Evolutionary conservation across 92 coral and sea anemone genomes (phyloP).

Genomic region (Epizoanthus stellaris): DNA sequence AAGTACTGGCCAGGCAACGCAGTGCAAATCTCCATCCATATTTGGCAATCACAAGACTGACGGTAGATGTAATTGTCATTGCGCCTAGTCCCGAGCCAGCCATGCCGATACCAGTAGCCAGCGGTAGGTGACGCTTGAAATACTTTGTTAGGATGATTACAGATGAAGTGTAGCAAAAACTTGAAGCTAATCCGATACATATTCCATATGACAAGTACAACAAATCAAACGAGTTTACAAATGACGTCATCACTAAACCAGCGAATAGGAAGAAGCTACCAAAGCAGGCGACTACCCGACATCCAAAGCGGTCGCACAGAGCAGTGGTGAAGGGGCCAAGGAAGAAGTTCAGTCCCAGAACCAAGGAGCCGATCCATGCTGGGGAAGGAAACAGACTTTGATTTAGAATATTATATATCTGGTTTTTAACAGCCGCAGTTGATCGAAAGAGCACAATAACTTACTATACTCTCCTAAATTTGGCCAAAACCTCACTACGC

Average conservation of each 20-base stretch:
- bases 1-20: slow-evolving; percentile 5
- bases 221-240: slow-evolving; percentile 29
- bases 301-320: slow-evolving; percentile 52
- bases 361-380: slow-evolving; percentile 56
- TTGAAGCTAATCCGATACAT: slow-evolving; percentile 10
- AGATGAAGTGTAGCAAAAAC: slow-evolving; percentile 12
- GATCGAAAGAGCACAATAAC: too few species aligned
- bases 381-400: neutral
- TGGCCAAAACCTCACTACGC: too few species aligned
- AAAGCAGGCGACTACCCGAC: slow-evolving; percentile 42
- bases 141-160: slow-evolving; percentile 3
- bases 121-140: slow-evolving; percentile 19
- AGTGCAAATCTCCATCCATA: slow-evolving; percentile 13
- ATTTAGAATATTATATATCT: neutral
- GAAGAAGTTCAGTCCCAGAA: slow-evolving; percentile 51
- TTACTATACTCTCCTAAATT: too few species aligned
- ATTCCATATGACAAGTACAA: slow-evolving; percentile 1
- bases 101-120: slow-evolving; percentile 20
- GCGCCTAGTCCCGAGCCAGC: slow-evolving; percentile 19
- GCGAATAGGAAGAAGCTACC: slow-evolving; percentile 43
- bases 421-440: too few species aligned
- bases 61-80: slow-evolving; percentile 17
- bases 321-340: slow-evolving; percentile 57
- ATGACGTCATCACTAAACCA: slow-evolving; percentile 53
- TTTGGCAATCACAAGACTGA: slow-evolving; percentile 7